Conservation (phyloP, 2,113 vertebrate species). For the Galeopterus variegatus region DNA sequence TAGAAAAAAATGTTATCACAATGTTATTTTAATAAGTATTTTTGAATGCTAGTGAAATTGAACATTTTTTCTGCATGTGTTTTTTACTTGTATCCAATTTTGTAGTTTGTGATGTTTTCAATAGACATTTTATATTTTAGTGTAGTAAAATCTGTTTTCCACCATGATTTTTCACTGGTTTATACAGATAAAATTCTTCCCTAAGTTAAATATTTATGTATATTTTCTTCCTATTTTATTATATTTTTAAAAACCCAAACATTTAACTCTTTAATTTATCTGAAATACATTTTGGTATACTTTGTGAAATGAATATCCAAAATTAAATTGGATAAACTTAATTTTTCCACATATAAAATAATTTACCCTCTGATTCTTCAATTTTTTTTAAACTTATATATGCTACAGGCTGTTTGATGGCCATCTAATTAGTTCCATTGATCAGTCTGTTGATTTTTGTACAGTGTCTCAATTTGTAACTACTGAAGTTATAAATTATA, state of each 20-base stretch:
- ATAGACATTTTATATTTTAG: slow-evolving; percentile 53
- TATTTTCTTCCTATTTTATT: slow-evolving; percentile 16
- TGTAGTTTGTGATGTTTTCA: not conserved
- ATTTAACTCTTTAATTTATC: slow-evolving; percentile 2
- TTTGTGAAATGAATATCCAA: not conserved
- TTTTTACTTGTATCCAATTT: not conserved
- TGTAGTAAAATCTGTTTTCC: slow-evolving; percentile 20
- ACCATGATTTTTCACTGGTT: not conserved
- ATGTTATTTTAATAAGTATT: not conserved
- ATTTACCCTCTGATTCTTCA: not conserved
- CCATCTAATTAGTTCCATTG: not conserved
- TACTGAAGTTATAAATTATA: slow-evolving; percentile 46
- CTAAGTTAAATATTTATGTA: slow-evolving; percentile 6
- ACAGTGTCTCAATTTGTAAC: slow-evolving; percentile 37
- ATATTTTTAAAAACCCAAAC: not conserved
- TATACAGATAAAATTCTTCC: slow-evolving; percentile 22
- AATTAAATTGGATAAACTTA: not conserved
- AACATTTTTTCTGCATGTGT: not conserved
- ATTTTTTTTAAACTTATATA: not conserved
- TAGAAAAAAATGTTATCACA: not conserved
- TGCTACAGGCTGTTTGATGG: not conserved
- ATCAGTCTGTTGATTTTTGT: not conserved
- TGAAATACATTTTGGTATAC: slow-evolving; percentile 1
- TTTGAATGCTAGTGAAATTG: slow-evolving; percentile 6
- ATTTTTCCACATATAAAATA: slow-evolving; percentile 5